Evolutionary conservation across 1,140 invertebrate genomes (phyloP), one percentile per base, ranked within the genome.

Genomic region (Branchinecta lynchi): DNA sequence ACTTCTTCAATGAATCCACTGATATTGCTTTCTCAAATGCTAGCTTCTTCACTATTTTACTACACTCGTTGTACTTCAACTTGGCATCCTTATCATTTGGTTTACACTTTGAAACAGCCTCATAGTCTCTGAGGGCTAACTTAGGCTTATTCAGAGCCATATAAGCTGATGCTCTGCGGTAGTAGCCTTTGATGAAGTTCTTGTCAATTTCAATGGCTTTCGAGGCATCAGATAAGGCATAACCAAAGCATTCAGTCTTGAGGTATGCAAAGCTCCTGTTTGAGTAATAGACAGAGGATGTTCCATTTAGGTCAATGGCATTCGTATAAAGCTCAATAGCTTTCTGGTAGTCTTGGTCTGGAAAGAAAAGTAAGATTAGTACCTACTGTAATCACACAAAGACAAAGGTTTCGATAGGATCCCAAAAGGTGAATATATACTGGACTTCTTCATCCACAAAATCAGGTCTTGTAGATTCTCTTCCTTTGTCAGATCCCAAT

Each of bases 81-180:
- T 89, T 89, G 9, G 94, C 94, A 83, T 98, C 94, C 78, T 89
- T 89, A 79, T 99, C 93, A 79, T 87, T 92, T 72, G 96, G 96
- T 72, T 87, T 82, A 66, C 87, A 87, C 82, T 92, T 96, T 60
- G 86, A 21, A 66, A 96, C 94, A 78, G 89, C 87, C 85, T 98
- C 93, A 82, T 93, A 98, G 82, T 99, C 96, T 79, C 88, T 92
- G 66, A 98, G 82, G 0, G 97, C 96, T 78, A 90, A 80, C 81
- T 97, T 98, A 78, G 95, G 98, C 82, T 97, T 98, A 72, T 95
- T 94, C 73, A 99, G 79, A 44, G 94, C 93, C 95, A 99, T 98
- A 75, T 96, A 86, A 46, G 96, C 90, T 0, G 91, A 92, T 0
- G 96, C 96, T 72, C 84, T 74, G 76, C 97, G 87, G 79, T 98